phyloP scores from a whole-genome alignment of 2,797 vertebrate genomes.

The Octomys mimax region DNA sequence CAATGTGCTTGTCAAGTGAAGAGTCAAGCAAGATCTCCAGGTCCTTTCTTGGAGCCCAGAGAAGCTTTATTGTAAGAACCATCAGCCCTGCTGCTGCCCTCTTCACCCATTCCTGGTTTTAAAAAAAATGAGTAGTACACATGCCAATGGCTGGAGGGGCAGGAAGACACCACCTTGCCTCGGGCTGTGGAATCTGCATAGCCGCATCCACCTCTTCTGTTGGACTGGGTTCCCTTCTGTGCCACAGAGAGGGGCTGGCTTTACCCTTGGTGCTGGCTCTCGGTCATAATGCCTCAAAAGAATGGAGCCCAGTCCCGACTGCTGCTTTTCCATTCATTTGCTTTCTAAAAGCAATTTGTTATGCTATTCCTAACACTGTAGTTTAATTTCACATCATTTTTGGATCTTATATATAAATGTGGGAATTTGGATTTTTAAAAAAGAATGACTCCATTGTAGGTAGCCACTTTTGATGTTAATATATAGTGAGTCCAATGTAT shows the following conservation, averaged over 20 bases:
- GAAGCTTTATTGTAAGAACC: slow-evolving; percentile 17
- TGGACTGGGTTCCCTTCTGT: slow-evolving; percentile 54
- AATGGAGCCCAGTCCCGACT: slow-evolving; percentile 82
- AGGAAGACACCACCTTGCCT: background rate
- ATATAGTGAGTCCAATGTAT: slow-evolving; percentile 82
- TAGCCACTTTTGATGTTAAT: slow-evolving; percentile 85
- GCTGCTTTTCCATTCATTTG: slow-evolving; percentile 73
- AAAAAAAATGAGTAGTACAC: background rate
- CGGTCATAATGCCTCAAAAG: slow-evolving; percentile 80
- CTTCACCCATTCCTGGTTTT: background rate
- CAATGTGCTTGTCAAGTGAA: background rate
- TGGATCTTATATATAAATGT: slow-evolving; percentile 80
- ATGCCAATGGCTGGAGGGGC: background rate
- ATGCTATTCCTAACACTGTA: slow-evolving; percentile 86
- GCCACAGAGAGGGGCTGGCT: background rate
- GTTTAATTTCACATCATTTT: slow-evolving; percentile 86
- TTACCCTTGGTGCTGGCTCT: slow-evolving; percentile 36
- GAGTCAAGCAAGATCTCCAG: background rate
- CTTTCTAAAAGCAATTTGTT: slow-evolving; percentile 88
- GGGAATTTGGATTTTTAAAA: slow-evolving; percentile 82
- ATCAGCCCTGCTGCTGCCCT: background rate
- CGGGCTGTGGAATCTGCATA: slow-evolving; percentile 50
- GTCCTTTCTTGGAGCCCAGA: background rate
- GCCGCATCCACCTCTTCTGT: background rate
- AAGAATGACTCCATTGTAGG: slow-evolving; percentile 83